Conservation (phyloP, 2,888 invertebrate species). For the Acleris emargana region DNA sequence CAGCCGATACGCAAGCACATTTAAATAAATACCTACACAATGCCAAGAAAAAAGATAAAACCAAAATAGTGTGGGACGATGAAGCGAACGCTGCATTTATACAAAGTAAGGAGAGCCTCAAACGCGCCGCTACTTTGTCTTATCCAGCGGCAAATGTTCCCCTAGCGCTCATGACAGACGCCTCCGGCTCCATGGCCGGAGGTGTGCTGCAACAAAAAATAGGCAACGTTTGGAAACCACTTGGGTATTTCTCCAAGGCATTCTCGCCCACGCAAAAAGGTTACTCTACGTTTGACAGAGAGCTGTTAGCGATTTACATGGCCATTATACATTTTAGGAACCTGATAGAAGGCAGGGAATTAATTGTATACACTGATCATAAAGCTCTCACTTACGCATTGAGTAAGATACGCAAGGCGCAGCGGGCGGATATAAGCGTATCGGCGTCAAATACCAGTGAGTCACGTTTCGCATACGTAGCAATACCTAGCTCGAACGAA, state of each 20-base stretch:
- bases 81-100: not conserved
- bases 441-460: too few relatives aligned
- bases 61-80: not conserved
- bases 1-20: not conserved
- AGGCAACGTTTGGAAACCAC: constrained; percentile 36
- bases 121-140: constrained; percentile 27
- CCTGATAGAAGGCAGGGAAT: constrained; percentile 35
- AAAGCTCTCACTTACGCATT: not conserved
- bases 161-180: constrained; percentile 40
- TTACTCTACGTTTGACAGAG: too few relatives aligned
- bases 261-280: too few relatives aligned
- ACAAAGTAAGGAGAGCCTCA: constrained; percentile 9
- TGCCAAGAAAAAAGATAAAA: not conserved
- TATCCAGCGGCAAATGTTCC: constrained; percentile 21
- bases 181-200: constrained; percentile 39
- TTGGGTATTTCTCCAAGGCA: constrained; percentile 38
- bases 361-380: not conserved
- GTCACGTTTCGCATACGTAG: too few relatives aligned
- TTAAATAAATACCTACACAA: not conserved
- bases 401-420: too few relatives aligned
- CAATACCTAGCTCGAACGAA: too few relatives aligned
- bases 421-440: too few relatives aligned
- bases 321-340: constrained; percentile 39
- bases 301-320: not conserved
- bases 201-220: constrained; percentile 40